Conservation (phyloP, 2,113 vertebrate genomes). For the Crocuta crocuta region DNA sequence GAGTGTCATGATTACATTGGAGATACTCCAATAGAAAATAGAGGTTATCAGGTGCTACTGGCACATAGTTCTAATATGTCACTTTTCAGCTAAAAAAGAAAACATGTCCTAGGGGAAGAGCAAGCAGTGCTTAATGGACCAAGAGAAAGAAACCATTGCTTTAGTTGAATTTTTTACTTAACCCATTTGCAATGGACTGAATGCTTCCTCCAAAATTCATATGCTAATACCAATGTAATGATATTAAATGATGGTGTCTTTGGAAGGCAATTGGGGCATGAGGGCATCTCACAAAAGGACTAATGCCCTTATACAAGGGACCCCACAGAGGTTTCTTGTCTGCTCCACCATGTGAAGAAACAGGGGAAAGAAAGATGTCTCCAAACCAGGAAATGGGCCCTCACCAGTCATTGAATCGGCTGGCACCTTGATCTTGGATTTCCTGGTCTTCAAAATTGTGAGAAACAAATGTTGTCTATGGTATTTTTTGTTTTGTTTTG, state of each 20-base stretch:
- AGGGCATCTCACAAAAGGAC: neutral
- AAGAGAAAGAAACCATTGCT: neutral
- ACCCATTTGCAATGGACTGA: neutral
- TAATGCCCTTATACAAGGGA: neutral
- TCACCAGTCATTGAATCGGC: neutral
- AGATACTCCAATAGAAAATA: neutral
- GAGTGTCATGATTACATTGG: neutral
- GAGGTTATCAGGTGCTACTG: neutral
- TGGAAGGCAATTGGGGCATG: neutral
- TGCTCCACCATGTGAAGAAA: neutral
- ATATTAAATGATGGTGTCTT: neutral
- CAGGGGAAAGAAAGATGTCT: neutral
- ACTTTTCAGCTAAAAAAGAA: neutral
- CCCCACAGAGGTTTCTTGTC: neutral
- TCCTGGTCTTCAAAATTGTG: neutral
- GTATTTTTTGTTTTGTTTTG: neutral
- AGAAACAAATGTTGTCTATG: neutral
- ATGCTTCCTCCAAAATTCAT: neutral
- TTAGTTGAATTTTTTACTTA: slow-evolving; percentile 30
- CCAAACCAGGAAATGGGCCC: neutral
- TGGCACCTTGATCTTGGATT: neutral
- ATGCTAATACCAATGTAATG: neutral
- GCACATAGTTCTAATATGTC: neutral
- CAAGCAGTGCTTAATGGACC: neutral
- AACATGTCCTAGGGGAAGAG: neutral